Evolutionary conservation across 2,113 vertebrate genomes (phyloP), one percentile per base, ranked within the genome.

Genomic region (Dryoscopus gambensis): DNA sequence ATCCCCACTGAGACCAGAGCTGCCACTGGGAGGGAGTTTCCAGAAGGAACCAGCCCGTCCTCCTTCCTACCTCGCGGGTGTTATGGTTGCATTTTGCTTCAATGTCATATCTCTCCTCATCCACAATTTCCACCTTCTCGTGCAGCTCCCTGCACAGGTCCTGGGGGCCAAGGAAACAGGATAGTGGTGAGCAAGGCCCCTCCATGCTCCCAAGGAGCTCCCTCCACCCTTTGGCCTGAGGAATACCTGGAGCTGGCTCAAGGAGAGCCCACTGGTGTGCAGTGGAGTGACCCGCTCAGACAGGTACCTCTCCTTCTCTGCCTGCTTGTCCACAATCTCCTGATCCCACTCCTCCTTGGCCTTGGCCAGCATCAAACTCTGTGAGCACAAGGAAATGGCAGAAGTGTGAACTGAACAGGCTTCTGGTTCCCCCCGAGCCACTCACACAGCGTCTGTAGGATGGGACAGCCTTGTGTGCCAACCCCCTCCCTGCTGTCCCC

Each of bases 361-460:
- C 90, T 99, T 99, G 78, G 99, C 98, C 92, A 99, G 98, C 99
- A 99, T 98, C 98, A 99, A 90, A 97, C 99, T 99, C 99, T 99
- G 52, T 0, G 0, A 69, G 30, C 70, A 79, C 73, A 22, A 24
- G 71, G 7, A 35, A 78, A 56, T 5, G 37, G 80, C 65, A 84
- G 31, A 49, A 27, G 20, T 17, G 6, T 30, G 62, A 93, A 64
- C 40, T 27, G 63, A 91, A 55, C 81, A 64, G 25, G 49, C 15
- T 47, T 13, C 20, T 11, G 44, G 25, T 1, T 74, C 10, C 20
- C 37, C 42, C 50, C 2, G 2, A 74, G 60, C 56, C 87, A 28
- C 63, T 60, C 5, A 1, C 2, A 1, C 69, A 25, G 5, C 0
- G 0, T 20, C 74, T 78, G 39, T 35, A 39, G 56, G 87, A 25